Evolutionary conservation across 2,113 vertebrate genomes (phyloP).

Genomic region (Sander vitreus): DNA sequence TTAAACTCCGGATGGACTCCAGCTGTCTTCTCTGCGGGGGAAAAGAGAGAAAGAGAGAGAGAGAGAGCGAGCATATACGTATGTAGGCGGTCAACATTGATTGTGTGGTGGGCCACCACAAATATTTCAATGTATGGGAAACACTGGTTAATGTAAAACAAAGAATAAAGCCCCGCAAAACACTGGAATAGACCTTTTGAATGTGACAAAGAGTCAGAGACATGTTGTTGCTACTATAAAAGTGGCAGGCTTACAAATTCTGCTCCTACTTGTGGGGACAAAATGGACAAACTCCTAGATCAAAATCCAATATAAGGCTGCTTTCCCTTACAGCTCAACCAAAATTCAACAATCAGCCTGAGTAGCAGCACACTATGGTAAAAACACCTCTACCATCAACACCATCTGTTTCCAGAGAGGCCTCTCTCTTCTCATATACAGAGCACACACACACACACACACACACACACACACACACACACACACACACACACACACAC

Average conservation of each 20-base stretch:
- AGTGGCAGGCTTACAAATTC: not conserved
- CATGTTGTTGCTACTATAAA: not conserved
- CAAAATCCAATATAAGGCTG: not conserved
- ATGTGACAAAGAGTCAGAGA: not conserved
- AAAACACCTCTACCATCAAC: constrained; percentile 15
- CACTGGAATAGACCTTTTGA: not conserved
- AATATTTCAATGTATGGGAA: too few relatives aligned
- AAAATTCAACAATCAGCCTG: constrained; percentile 33
- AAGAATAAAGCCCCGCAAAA: not conserved
- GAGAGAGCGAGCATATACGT: too few relatives aligned
- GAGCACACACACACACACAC: constrained; percentile 25
- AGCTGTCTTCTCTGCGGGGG: too few relatives aligned
- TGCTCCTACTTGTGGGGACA: not conserved
- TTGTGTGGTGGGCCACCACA: too few relatives aligned
- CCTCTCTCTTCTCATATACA: constrained; percentile 26
- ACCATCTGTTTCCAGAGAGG: constrained; percentile 45
- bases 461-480: constrained; percentile 11
- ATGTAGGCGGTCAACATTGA: too few relatives aligned
- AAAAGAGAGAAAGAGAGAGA: too few relatives aligned
- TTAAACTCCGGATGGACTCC: too few relatives aligned
- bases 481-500: constrained; percentile 10
- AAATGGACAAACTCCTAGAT: not conserved
- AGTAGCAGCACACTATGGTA: constrained; percentile 15
- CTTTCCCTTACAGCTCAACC: not conserved
- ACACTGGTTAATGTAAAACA: not conserved